Conservation (phyloP, 2,797 vertebrate species). For the Heteromormyrus szaboi region DNA sequence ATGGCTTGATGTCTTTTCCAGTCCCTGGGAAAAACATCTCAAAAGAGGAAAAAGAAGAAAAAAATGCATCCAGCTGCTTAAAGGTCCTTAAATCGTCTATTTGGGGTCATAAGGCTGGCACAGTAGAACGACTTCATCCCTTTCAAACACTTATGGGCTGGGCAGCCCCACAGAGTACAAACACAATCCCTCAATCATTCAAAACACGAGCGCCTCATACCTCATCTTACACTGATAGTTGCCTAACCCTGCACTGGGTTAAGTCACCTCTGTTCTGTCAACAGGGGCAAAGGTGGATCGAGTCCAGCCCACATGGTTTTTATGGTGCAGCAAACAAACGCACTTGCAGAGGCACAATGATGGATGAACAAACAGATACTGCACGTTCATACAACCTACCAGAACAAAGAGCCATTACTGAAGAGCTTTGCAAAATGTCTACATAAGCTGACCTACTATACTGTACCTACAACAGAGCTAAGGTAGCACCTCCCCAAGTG, state of each 20-base stretch:
- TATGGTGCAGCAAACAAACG: conserved; percentile 19
- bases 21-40: conserved; percentile 5
- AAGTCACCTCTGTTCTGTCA: background rate
- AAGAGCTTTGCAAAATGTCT: background rate
- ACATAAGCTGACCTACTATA: background rate
- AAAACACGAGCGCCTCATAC: conserved; percentile 25
- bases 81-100: conserved; percentile 12
- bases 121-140: background rate
- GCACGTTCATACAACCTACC: background rate
- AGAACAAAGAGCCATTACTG: background rate
- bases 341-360: background rate
- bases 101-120: background rate
- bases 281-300: background rate
- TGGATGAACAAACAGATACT: background rate
- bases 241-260: background rate
- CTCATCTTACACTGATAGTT: background rate
- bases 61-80: background rate
- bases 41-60: background rate
- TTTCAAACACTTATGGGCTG: background rate
- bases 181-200: conserved; percentile 20
- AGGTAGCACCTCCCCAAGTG: background rate
- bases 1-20: conserved; percentile 19
- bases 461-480: background rate
- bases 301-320: conserved; percentile 11
- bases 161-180: conserved; percentile 5